These are phyloP conservation scores for Chionis minor DNA, from an alignment of 2,113 vertebrate genomes.

Conservation along the genomic window DNA sequence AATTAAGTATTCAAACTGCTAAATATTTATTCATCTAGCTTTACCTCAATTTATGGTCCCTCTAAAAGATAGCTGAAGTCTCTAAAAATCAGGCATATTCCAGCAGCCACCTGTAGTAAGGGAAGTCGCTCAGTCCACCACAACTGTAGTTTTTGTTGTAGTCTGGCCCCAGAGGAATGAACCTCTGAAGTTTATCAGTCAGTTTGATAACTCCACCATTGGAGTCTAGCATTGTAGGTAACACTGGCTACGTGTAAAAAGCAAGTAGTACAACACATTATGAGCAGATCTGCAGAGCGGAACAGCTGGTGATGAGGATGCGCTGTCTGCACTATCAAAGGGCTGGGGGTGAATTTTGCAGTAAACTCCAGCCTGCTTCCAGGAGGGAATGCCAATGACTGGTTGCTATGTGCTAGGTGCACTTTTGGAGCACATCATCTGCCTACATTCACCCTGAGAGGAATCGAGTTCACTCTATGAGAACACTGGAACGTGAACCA, in stretches of 20 bases:
- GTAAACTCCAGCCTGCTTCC: neutral
- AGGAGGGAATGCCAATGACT: neutral
- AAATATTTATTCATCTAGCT: neutral
- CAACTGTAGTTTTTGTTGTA: neutral
- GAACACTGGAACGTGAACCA: neutral
- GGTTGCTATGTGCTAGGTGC: neutral
- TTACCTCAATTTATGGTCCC: neutral
- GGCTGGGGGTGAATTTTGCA: neutral
- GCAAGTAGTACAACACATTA: neutral
- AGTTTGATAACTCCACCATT: neutral
- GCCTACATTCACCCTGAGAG: neutral
- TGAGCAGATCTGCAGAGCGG: neutral
- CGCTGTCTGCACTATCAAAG: accelerated
- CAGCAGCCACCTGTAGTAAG: neutral
- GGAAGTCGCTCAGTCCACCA: neutral
- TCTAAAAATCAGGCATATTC: neutral
- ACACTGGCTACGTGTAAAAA: neutral
- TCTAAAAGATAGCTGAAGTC: neutral
- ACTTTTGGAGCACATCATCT: neutral
- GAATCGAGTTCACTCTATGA: neutral
- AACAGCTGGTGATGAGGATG: neutral
- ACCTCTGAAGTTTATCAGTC: neutral
- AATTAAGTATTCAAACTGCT: neutral
- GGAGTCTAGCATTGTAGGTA: too few relatives aligned
- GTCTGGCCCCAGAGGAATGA: neutral